A percentile compares a stretch with the other conserved stretches of the same genome.
Conservation (phyloP, 1,140 invertebrate species). For the Stegodyphus mimosarum region DNA sequence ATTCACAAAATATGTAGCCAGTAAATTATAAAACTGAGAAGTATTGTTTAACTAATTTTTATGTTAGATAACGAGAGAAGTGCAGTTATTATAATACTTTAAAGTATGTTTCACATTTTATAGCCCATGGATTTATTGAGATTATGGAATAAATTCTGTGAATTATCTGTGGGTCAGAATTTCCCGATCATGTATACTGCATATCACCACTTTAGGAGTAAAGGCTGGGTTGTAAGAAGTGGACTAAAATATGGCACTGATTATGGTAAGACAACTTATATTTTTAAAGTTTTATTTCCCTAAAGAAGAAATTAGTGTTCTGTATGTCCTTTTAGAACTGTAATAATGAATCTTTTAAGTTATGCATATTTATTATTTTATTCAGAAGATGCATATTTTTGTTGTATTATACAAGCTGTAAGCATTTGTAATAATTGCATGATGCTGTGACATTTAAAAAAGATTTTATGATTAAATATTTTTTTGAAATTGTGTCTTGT, state of each 20-base stretch:
- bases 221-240: conserved; percentile 89
- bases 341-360: too few relatives aligned
- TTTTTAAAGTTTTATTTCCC: too few relatives aligned
- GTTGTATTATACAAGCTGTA: too few relatives aligned
- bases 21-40: not conserved
- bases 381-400: too few relatives aligned
- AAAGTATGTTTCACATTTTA: not conserved
- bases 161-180: conserved; percentile 69
- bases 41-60: not conserved
- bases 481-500: too few relatives aligned
- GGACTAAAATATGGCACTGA: conserved; percentile 91
- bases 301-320: too few relatives aligned
- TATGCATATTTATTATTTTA: too few relatives aligned
- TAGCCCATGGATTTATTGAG: conserved; percentile 69
- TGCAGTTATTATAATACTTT: not conserved
- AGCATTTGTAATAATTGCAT: not conserved
- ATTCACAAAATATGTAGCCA: not conserved
- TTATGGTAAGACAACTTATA: conserved; percentile 76
- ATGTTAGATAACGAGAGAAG: not conserved
- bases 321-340: too few relatives aligned
- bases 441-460: too few relatives aligned
- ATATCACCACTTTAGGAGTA: conserved; percentile 87
- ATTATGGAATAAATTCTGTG: conserved; percentile 76
- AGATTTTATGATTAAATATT: too few relatives aligned
- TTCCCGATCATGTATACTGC: conserved; percentile 83